Evolutionary conservation across 1,140 invertebrate species (phyloP), one percentile per base, ranked within the genome.

Genomic region (Hermatobates lingyangjiaoensis): DNA sequence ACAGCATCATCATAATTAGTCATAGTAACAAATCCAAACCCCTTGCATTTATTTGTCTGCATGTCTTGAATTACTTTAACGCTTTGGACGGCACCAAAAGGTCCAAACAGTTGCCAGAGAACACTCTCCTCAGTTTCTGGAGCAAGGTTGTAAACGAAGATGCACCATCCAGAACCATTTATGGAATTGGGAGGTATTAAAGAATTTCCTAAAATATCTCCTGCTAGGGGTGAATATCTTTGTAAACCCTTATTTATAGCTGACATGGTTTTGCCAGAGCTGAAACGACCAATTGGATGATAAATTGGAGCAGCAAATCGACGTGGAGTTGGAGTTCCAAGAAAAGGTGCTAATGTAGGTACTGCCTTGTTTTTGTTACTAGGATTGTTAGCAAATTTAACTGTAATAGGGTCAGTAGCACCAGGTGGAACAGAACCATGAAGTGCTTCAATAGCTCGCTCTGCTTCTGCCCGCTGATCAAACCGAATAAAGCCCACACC

Each of bases 11-110:
- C 93, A 71, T 98, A 98, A 70, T 97, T 97, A 61, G 91, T 96
- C 95, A 98, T 98, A 51, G 92, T 97, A 53, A 98, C 93, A 70
- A 98, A 97, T n/a, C 92, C 95, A 67, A 96, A 98, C 59, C 95
- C 95, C 71, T 97, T 98, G 76, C 94, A 98, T 71, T 98, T 98
- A 72, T 95, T 93, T 54, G 92, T 95, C 68, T 95, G 87, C 61
- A 93, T 76, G 71, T 98, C 94, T 54, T 92, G 81, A 62, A 98
- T 95, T 44, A 94, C 87, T 74, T 98, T 98, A 24, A 98, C 93
- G 62, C 85, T 92, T 68, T 97, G 91, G 52, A 98, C 94, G 54
- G 94, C 94, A 53, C 95, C 95, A 67, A 98, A 98, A 3, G 94
- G 95, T 3, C 94, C 95, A 71, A 98, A 98, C 56, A 98, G 73